Base-by-base conservation (phyloP, 2,888 invertebrate genomes). In the Apamea monoglypha region DNA sequence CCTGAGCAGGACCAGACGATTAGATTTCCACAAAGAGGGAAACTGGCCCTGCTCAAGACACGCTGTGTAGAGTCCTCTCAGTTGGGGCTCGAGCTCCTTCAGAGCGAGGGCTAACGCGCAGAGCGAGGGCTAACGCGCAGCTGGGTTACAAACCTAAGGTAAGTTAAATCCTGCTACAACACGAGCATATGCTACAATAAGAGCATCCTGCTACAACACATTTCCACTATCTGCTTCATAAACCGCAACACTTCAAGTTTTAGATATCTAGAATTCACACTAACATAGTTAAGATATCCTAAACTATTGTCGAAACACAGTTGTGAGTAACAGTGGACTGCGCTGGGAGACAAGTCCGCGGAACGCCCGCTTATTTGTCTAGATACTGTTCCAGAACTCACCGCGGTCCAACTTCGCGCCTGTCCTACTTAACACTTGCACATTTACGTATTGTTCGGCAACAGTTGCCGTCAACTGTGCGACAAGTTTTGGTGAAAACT, bases 361-460 rank as follows among this genome's bases (percentile, higher is more conserved):
- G 25, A 59, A 18, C 0, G 29, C 6, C 50, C 14, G 56, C 47
- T 40, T 44, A 32, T 71, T 80, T 8, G 59, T 29, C 80, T 32
- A 2, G 32, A 25, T 2, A 25, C 25, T 40, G 76, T 25, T 14
- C 21, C 18, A n/a, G 12, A 12, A 59, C 59, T 59, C n/a, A 36
- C 21, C 21, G 59, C 76, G 29, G 44, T 7, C 53, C 61, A 53
- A 74, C 63, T 78, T 59, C 3, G 66, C 7, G 44, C 32, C 36
- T 40, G 77, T 73, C 73, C 69, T 61, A 66, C 83, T 82, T 64
- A 59, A 29, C 78, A 29, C 70, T 40, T 16, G 69, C 59, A 44
- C 69, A 16, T 67, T 56, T 36, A 53, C 53, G 63, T 67, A 78
- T 67, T 68, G 67, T 63, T 74, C 63, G 25, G 59, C 36, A 44